These are phyloP conservation scores for Drosophila watanabei DNA, from an alignment of 1,140 invertebrate species.

Conservation along the genomic window DNA sequence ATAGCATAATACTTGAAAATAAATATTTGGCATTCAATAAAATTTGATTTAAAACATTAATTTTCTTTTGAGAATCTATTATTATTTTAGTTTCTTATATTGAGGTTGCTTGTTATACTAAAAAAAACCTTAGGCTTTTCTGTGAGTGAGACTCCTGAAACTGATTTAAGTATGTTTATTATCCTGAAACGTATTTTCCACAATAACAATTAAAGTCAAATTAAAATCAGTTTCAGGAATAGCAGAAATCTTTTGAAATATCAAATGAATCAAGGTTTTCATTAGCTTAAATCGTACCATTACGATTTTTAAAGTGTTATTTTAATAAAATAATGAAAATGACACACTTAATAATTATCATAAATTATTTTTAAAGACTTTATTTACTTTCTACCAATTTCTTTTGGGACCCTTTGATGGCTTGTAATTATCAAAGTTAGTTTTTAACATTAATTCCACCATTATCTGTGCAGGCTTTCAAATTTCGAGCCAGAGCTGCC, in stretches of 20 bases:
- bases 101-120: not conserved
- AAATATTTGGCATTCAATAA: not conserved
- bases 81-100: not conserved
- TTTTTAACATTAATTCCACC: conserved; percentile 4
- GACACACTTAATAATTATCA: not conserved
- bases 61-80: not conserved
- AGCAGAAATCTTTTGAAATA: not conserved
- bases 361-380: not conserved
- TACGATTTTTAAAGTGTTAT: not conserved
- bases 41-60: not conserved
- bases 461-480: conserved; percentile 7
- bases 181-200: not conserved
- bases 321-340: not conserved
- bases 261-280: no score
- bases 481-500: not conserved
- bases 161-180: conserved; percentile 15
- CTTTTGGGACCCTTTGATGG: not conserved
- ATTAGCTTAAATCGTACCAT: not conserved
- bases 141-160: conserved; percentile 4
- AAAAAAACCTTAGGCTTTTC: not conserved
- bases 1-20: not conserved
- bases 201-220: conserved; percentile 7
- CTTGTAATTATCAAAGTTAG: not conserved
- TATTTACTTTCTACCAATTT: not conserved
- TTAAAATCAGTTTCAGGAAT: conserved; percentile 7